phyloP scores from a whole-genome alignment of 1,140 invertebrate genomes.

The Sycophaga agraensis region DNA sequence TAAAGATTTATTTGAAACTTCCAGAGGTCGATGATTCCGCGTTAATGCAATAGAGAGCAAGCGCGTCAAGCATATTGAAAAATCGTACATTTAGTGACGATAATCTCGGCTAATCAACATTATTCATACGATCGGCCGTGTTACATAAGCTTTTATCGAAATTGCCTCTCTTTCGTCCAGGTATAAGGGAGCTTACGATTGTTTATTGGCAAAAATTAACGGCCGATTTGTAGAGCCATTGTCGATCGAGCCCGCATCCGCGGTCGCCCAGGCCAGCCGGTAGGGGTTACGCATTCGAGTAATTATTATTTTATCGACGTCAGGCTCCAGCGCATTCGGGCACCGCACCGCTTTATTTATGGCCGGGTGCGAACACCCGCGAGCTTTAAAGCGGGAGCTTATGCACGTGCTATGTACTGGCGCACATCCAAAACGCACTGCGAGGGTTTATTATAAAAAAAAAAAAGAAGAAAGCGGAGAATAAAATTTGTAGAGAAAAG shows the following conservation, averaged over 20 bases:
- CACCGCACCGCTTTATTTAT: slow-evolving; percentile 21
- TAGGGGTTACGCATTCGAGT: slow-evolving; percentile 12
- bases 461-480: background rate
- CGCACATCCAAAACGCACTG: too few species aligned
- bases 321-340: slow-evolving; percentile 25
- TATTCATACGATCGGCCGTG: too few species aligned
- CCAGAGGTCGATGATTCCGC: too few species aligned
- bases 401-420: slow-evolving; percentile 5
- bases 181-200: slow-evolving; percentile 37
- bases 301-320: slow-evolving; percentile 53
- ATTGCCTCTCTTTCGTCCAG: too few species aligned
- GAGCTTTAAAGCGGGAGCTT: slow-evolving; percentile 19
- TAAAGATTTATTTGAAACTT: too few species aligned
- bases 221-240: slow-evolving; percentile 47
- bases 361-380: background rate
- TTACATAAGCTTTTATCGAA: too few species aligned
- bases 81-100: too few species aligned
- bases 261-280: too few species aligned
- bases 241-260: too few species aligned
- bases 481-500: slow-evolving; percentile 15
- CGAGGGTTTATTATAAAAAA: slow-evolving; percentile 28
- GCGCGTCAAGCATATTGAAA: too few species aligned
- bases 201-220: slow-evolving; percentile 57
- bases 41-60: too few species aligned
- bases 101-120: too few species aligned